phyloP scores from a whole-genome alignment of 2,888 invertebrate genomes.

The Lobophora halterata region DNA sequence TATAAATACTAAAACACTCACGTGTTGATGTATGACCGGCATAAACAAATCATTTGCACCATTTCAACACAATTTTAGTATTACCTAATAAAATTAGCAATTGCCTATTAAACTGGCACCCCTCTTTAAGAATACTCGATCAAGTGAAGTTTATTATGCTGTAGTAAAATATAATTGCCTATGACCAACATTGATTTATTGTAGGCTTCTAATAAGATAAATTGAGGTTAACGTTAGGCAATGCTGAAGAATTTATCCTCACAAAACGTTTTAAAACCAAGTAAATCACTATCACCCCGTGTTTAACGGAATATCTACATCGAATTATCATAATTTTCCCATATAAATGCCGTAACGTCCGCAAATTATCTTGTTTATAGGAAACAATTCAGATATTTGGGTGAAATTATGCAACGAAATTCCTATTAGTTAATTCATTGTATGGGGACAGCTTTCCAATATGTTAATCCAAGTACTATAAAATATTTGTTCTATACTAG shows the following conservation, averaged over 20 bases:
- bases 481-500: conserved; percentile 1
- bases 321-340: conserved; percentile 34
- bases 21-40: no score
- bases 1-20: no score
- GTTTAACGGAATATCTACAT: conserved; percentile 17
- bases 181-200: no score
- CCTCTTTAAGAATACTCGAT: no score
- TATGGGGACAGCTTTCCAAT: conserved; percentile 9
- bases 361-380: conserved; percentile 16
- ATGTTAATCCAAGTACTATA: conserved; percentile 8
- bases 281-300: conserved; percentile 11
- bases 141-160: no score
- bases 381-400: conserved; percentile 22
- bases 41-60: conserved; percentile 1
- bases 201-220: no score
- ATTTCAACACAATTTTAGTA: no score
- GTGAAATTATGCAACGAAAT: conserved; percentile 21
- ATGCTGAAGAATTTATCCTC: conserved; percentile 4
- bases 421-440: conserved; percentile 9
- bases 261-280: conserved; percentile 1
- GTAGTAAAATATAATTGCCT: no score
- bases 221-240: no score
- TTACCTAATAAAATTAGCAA: no score
- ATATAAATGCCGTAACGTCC: conserved; percentile 25
- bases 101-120: no score